Evolutionary conservation across 2,113 vertebrate genomes (phyloP), one percentile per base, ranked within the genome.

Genomic region (Camelus dromedarius): DNA sequence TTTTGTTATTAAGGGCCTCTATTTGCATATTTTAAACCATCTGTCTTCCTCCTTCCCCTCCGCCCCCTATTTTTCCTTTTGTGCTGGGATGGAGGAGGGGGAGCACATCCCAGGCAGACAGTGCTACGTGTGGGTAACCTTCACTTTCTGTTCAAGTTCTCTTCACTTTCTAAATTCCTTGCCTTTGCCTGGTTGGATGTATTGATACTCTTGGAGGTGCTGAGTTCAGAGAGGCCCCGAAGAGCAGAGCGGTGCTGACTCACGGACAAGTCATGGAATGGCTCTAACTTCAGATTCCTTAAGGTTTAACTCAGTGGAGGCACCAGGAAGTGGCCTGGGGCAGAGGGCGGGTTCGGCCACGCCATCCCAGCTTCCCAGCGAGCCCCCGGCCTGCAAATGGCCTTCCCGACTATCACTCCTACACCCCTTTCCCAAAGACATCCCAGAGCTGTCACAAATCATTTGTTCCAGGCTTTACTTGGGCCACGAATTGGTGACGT

Each of bases 51-150:
- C 11, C 35, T 30, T 20, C 22, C 67, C 66, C 38, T 42, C 42
- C 13, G 18, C 4, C 54, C 30, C 16, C 22, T 16, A 0, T 46
- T 19, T 19, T 58, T 35, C 54, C 91, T 60, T 42, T n/a, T 52
- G 22, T 8, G n/a, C 15, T 1, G 42, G 38, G 10, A 4, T 9
- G 2, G 19, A 52, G 48, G n/a, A 16, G 24, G 30, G 12, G 54
- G 0, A 3, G 22, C 1, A 2, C 6, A 1, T 6, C 60, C 66
- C 6, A 6, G 0, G 1, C 66, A 1, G 89, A 15, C 3, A 2
- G 38, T 5, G n/a, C 15, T 24, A 2, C 10, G 4, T 0, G 11
- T 22, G 35, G 52, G 16, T 35, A 6, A 67, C 15, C 66, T 60
- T 87, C 88, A 86, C 38, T 60, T 92, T 76, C 91, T 52, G 2